These are phyloP conservation scores for Parthenolecanium corni DNA, from an alignment of 2,888 invertebrate species.

Conservation along the genomic window DNA sequence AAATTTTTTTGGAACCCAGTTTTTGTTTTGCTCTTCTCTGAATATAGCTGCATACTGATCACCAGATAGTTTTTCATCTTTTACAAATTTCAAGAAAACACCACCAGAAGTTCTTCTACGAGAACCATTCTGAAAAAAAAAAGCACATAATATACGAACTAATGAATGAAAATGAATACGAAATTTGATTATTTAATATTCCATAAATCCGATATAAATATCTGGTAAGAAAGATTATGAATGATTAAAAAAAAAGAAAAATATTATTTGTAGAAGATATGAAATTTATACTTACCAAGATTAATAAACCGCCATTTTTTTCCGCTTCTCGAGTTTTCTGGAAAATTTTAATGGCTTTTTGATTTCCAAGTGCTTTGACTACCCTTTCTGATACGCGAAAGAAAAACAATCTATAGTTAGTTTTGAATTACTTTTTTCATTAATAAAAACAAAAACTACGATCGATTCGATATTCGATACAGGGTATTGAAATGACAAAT, in stretches of 20 bases:
- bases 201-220: too few relatives aligned
- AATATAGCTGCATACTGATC: constrained; percentile 13
- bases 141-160: too few relatives aligned
- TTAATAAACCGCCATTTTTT: constrained; percentile 16
- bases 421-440: too few relatives aligned
- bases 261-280: not conserved
- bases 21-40: not conserved
- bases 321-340: constrained; percentile 18
- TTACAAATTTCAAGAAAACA: constrained; percentile 16
- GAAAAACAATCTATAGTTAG: too few relatives aligned
- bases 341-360: constrained; percentile 16
- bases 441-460: too few relatives aligned
- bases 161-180: too few relatives aligned
- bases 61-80: constrained; percentile 6
- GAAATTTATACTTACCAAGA: not conserved
- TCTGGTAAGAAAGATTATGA: not conserved
- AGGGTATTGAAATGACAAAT: too few relatives aligned
- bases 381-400: not conserved
- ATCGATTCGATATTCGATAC: too few relatives aligned
- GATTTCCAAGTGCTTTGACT: constrained; percentile 7
- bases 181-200: not conserved
- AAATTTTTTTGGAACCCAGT: not conserved
- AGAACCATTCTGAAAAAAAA: constrained; percentile 2
- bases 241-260: not conserved
- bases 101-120: constrained; percentile 21